Evolutionary conservation across 1,140 invertebrate species (phyloP).

Genomic region (Gonatopus flavifemur): DNA sequence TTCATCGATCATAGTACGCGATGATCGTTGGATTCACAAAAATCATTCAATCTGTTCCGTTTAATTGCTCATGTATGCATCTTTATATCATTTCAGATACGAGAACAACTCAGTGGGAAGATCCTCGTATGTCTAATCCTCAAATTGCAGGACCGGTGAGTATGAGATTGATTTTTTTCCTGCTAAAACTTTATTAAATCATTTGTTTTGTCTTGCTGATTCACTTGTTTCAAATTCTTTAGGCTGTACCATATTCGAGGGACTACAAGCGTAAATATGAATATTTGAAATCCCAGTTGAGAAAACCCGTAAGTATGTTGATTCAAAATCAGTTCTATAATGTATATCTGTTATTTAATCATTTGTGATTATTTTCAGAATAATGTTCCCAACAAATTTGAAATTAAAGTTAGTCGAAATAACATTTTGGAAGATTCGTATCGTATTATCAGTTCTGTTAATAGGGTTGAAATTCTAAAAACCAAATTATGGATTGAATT

Average conservation of each 20-base stretch:
- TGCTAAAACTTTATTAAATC: too few species aligned
- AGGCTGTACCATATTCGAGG: conserved; percentile 94
- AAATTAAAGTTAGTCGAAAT: conserved; percentile 88
- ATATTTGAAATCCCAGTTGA: conserved; percentile 92
- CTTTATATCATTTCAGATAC: conserved; percentile 69
- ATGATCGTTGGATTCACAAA: conserved; percentile 5
- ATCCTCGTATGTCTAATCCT: conserved; percentile 94
- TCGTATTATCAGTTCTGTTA: conserved; percentile 83
- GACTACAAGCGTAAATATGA: conserved; percentile 99
- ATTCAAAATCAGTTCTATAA: neutral
- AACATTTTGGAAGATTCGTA: conserved; percentile 96
- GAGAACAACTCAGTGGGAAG: conserved; percentile 97
- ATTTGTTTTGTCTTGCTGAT: conserved; percentile 11
- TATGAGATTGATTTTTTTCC: conserved; percentile 26
- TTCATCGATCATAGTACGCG: conserved; percentile 97
- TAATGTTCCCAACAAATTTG: conserved; percentile 97
- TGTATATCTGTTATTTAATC: conserved; percentile 13
- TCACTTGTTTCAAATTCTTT: conserved; percentile 23
- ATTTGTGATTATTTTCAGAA: conserved; percentile 63
- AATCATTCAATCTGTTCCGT: neutral
- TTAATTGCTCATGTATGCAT: conserved; percentile 3
- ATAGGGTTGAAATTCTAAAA: conserved; percentile 85
- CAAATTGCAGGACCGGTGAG: conserved; percentile 91
- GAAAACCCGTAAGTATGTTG: conserved; percentile 81
- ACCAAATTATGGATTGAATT: conserved; percentile 99